Evolutionary conservation across 2,888 invertebrate genomes (phyloP).

Genomic region (Trichacis sp.): DNA sequence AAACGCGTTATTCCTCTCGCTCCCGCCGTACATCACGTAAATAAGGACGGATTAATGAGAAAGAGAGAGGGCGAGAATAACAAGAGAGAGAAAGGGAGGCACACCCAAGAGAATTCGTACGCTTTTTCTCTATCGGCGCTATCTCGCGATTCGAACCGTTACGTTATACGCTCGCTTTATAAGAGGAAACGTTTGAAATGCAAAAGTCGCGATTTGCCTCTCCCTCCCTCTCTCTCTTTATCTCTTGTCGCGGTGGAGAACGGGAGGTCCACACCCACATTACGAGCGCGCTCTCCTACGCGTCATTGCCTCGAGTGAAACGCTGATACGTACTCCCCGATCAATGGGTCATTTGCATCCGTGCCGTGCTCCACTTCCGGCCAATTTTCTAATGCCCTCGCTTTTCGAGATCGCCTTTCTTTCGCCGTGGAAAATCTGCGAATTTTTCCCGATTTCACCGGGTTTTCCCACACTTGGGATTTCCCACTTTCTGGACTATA

Average conservation of each 20-base stretch:
- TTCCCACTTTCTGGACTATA: background rate
- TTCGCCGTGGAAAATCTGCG: no score
- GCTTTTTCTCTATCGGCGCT: constrained; percentile 26
- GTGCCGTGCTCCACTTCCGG: constrained; percentile 5
- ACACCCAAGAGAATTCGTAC: constrained; percentile 38
- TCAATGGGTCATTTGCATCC: constrained; percentile 7
- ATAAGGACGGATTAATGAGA: no score
- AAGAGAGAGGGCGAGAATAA: constrained; percentile 20
- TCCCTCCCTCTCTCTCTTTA: no score
- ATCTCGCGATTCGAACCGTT: constrained; percentile 35
- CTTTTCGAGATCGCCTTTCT: no score
- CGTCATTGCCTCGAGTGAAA: background rate
- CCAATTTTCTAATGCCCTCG: background rate
- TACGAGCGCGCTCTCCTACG: constrained; percentile 1
- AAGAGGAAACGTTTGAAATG: constrained; percentile 12
- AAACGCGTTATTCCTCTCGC: constrained; percentile 26
- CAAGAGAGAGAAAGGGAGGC: constrained; percentile 24
- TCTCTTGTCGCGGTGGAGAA: no score
- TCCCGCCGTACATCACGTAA: constrained; percentile 27
- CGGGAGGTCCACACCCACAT: background rate
- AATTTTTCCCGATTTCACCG: background rate
- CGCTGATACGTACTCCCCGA: background rate
- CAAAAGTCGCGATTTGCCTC: constrained; percentile 1
- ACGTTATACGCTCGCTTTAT: constrained; percentile 30
- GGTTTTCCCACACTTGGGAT: background rate